Evolutionary conservation across 2,797 vertebrate species (phyloP).

Genomic region (Falco berigora): DNA sequence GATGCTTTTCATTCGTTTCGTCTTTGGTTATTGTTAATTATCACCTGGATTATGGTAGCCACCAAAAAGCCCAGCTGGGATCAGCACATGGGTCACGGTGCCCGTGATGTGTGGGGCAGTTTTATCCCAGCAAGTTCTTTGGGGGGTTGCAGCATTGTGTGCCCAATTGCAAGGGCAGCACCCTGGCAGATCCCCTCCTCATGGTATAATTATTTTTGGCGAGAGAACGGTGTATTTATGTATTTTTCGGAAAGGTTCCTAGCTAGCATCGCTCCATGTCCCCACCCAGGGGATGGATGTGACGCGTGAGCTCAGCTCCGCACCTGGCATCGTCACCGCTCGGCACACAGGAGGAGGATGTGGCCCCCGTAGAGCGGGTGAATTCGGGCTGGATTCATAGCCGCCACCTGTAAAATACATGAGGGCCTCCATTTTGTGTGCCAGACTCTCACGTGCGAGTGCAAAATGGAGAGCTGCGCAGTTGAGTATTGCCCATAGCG

Average conservation of each 20-base stretch:
- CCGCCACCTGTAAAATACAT: not conserved
- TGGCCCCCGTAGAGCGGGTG: rapidly evolving
- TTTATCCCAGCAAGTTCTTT: not conserved
- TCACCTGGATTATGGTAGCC: not conserved
- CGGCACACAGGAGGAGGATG: rapidly evolving
- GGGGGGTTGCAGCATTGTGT: not conserved
- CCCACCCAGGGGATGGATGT: not conserved
- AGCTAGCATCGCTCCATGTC: rapidly evolving
- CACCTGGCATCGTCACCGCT: rapidly evolving
- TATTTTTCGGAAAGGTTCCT: not conserved
- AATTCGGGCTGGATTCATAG: not conserved
- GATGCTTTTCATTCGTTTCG: not conserved
- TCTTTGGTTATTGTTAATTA: not conserved
- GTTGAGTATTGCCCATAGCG: not conserved
- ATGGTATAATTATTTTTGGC: not conserved
- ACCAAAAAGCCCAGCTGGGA: not conserved
- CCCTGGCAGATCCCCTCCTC: rapidly evolving
- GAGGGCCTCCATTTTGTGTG: constrained; percentile 55
- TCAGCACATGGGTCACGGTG: not conserved
- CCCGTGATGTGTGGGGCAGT: not conserved
- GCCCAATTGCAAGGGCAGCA: rapidly evolving
- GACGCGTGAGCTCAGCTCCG: rapidly evolving
- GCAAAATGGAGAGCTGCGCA: constrained; percentile 34
- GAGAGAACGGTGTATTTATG: not conserved
- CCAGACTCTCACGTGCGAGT: not conserved